Conservation (phyloP, 2,797 vertebrate genomes). For the Nyctalus aviator region DNA sequence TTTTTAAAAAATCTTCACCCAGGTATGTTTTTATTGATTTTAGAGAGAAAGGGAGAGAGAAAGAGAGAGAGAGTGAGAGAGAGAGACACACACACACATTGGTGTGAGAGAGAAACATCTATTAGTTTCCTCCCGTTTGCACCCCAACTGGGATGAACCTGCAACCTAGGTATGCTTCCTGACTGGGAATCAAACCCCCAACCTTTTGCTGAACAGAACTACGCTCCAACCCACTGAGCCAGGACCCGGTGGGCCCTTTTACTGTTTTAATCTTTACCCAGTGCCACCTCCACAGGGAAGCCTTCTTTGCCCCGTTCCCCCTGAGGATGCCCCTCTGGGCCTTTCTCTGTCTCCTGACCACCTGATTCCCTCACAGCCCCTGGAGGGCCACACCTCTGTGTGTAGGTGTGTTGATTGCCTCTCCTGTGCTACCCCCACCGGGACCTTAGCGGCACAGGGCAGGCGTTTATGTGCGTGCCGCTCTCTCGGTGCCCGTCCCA, state of each 20-base stretch:
- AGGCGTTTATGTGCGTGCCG: background rate
- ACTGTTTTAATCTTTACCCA: background rate
- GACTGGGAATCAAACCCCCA: background rate
- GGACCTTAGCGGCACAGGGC: background rate
- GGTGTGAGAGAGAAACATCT: background rate
- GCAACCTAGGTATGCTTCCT: background rate
- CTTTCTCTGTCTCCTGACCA: background rate
- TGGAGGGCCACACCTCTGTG: background rate
- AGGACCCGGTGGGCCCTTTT: background rate
- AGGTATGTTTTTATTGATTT: background rate
- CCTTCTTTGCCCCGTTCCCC: background rate
- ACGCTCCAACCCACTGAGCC: background rate
- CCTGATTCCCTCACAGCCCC: background rate
- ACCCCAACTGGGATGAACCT: background rate
- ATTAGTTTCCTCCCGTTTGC: background rate
- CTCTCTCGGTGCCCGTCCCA: background rate
- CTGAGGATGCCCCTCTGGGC: background rate
- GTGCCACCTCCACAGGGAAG: background rate
- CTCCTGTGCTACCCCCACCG: background rate
- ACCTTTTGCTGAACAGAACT: background rate
- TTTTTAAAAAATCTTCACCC: background rate
- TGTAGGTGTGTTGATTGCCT: background rate
- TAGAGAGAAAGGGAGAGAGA: too few species aligned
- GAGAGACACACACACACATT: too few species aligned
- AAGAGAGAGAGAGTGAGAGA: too few species aligned